Conservation (phyloP, 1,140 invertebrate species). For the Diprion similis region DNA sequence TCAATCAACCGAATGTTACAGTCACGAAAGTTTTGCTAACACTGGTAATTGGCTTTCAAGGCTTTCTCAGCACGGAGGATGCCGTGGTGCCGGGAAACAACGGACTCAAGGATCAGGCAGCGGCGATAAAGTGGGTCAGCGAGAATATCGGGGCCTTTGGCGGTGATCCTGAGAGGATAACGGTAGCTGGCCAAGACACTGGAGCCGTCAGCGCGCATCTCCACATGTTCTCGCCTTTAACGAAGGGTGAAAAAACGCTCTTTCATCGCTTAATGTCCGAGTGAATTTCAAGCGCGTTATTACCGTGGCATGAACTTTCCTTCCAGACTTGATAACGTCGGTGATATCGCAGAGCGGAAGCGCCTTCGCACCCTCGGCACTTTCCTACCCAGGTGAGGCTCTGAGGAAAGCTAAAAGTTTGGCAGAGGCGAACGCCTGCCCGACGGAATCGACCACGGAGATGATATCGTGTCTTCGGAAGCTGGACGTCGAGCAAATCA, state of each 20-base stretch:
- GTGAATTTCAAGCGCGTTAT: background rate
- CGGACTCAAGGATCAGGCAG: slow-evolving; percentile 25
- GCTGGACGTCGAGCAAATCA: slow-evolving; percentile 33
- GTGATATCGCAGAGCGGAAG: slow-evolving; percentile 24
- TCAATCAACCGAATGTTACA: slow-evolving; percentile 3
- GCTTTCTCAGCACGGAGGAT: slow-evolving; percentile 27
- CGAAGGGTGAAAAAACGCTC: slow-evolving; percentile 16
- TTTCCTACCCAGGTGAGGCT: slow-evolving; percentile 33
- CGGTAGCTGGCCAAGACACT: slow-evolving; percentile 54
- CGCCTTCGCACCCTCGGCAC: slow-evolving; percentile 15
- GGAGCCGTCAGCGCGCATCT: slow-evolving; percentile 40
- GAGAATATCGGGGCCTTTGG: slow-evolving; percentile 54
- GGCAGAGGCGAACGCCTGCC: slow-evolving; percentile 29
- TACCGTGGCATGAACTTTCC: background rate
- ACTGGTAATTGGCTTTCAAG: slow-evolving; percentile 37
- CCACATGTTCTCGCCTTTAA: slow-evolving; percentile 36
- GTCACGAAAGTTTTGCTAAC: background rate
- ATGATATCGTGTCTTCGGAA: slow-evolving; percentile 45
- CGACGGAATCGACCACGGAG: slow-evolving; percentile 19
- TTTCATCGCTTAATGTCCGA: background rate
- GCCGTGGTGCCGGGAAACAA: slow-evolving; percentile 20
- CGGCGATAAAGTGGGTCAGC: slow-evolving; percentile 21
- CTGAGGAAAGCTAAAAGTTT: slow-evolving; percentile 28
- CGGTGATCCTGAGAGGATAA: slow-evolving; percentile 62
- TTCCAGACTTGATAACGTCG: slow-evolving; percentile 10